A percentile compares a stretch with the other conserved stretches of the same genome.
These are phyloP conservation scores for Sanderia malayensis DNA, from an alignment of 30 jellyfish, hydroid and myxozoan genomes.

Conservation along the genomic window DNA sequence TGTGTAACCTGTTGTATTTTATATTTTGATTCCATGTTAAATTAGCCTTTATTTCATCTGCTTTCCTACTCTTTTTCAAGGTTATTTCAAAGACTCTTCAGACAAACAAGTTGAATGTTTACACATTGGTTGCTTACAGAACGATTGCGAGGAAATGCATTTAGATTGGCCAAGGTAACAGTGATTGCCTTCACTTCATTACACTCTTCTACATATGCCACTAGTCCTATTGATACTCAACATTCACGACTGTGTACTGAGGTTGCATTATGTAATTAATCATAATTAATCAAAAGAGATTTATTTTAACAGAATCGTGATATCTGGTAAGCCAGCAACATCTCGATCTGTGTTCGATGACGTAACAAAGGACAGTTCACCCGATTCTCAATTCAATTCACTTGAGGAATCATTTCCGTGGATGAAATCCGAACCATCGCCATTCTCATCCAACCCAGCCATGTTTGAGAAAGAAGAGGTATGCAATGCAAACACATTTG, in stretches of 20 bases:
- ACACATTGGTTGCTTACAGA: slow-evolving; percentile 13
- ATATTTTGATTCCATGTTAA: too few species aligned
- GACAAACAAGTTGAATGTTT: slow-evolving; percentile 31
- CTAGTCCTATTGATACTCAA: too few species aligned
- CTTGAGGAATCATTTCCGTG: slow-evolving; percentile 81
- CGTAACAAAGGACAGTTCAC: slow-evolving; percentile 44
- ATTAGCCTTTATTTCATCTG: too few species aligned
- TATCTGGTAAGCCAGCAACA: slow-evolving; percentile 53
- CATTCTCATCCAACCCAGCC: slow-evolving; percentile 85
- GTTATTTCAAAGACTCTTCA: slow-evolving; percentile 35
- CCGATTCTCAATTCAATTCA: slow-evolving; percentile 86
- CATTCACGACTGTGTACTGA: too few species aligned
- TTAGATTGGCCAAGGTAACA: slow-evolving; percentile 68
- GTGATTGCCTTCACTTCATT: too few species aligned
- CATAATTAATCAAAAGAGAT: too few species aligned
- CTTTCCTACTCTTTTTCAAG: too few species aligned
- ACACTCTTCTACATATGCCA: too few species aligned
- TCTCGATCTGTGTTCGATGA: slow-evolving; percentile 86
- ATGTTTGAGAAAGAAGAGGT: slow-evolving; percentile 97
- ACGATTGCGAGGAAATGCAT: slow-evolving; percentile 61
- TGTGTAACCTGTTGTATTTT: too few species aligned
- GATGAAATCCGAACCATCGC: slow-evolving; percentile 91
- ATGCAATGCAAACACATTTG: too few species aligned
- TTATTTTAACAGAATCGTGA: slow-evolving; percentile 53
- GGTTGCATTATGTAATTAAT: too few species aligned